phyloP scores from a whole-genome alignment of 2,113 vertebrate genomes.

The Hippoglossus stenolepis region DNA sequence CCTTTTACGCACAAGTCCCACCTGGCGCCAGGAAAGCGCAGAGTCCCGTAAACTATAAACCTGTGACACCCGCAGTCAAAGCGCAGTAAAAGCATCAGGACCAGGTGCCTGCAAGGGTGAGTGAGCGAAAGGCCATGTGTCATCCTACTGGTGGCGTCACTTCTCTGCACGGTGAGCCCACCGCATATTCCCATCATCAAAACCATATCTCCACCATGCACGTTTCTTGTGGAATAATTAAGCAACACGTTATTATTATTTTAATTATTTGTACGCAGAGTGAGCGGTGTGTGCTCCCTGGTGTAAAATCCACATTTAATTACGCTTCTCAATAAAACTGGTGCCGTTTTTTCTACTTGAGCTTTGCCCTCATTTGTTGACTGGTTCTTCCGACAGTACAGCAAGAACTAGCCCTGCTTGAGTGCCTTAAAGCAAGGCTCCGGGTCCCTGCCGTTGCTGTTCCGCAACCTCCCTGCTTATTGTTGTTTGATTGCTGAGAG shows the following conservation, averaged over 20 bases:
- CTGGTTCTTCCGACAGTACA: too few species aligned
- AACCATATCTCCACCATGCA: background rate
- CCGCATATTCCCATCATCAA: background rate
- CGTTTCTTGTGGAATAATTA: background rate
- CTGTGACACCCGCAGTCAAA: background rate
- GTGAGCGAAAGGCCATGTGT: conserved; percentile 38
- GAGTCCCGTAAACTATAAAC: background rate
- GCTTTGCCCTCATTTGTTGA: too few species aligned
- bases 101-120: conserved; percentile 4
- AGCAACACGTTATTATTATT: background rate
- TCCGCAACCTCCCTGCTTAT: conserved; percentile 30
- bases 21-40: too few species aligned
- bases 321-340: background rate
- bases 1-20: background rate
- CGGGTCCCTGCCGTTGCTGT: background rate
- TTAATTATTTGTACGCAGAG: background rate
- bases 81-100: background rate
- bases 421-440: conserved; percentile 21
- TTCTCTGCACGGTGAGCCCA: background rate
- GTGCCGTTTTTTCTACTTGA: too few species aligned
- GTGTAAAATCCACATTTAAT: conserved; percentile 31
- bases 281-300: background rate
- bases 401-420: background rate
- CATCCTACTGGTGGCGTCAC: conserved; percentile 45
- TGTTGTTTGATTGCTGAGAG: conserved; percentile 15